phyloP scores from a whole-genome alignment of 1,140 invertebrate genomes.

The Lepidurus arcticus region DNA sequence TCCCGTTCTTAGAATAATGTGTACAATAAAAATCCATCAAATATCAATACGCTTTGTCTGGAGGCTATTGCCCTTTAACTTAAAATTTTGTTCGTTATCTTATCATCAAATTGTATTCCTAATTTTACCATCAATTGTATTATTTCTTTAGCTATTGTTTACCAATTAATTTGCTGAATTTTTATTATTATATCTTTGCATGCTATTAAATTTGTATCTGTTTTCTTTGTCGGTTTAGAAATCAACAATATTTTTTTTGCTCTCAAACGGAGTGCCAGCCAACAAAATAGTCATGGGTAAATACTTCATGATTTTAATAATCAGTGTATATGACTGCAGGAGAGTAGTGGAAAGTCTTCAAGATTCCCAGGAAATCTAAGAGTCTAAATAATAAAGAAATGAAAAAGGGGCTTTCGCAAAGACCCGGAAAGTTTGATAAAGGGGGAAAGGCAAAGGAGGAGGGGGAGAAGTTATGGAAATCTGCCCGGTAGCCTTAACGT shows the following conservation, averaged over 20 bases:
- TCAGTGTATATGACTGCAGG: not conserved
- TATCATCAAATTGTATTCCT: no score
- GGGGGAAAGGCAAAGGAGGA: not conserved
- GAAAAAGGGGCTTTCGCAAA: not conserved
- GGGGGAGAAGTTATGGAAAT: not conserved
- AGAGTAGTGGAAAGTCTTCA: not conserved
- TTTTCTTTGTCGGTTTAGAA: slow-evolving; percentile 6
- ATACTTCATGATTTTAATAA: not conserved
- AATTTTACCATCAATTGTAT: no score
- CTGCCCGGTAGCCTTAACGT: not conserved
- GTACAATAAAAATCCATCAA: no score
- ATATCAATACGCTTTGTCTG: no score
- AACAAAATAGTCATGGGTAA: slow-evolving; percentile 44
- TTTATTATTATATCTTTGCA: not conserved
- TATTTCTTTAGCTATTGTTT: no score
- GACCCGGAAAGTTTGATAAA: not conserved
- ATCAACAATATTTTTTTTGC: not conserved
- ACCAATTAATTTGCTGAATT: not conserved
- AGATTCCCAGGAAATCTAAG: not conserved
- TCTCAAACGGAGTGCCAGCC: slow-evolving; percentile 36
- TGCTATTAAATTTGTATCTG: not conserved
- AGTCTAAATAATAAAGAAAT: not conserved
- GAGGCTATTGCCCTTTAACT: no score
- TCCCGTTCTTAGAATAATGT: no score
- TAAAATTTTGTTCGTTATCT: no score